Base-by-base conservation (phyloP, 2,113 vertebrate genomes). In the Lanius ludovicianus region DNA sequence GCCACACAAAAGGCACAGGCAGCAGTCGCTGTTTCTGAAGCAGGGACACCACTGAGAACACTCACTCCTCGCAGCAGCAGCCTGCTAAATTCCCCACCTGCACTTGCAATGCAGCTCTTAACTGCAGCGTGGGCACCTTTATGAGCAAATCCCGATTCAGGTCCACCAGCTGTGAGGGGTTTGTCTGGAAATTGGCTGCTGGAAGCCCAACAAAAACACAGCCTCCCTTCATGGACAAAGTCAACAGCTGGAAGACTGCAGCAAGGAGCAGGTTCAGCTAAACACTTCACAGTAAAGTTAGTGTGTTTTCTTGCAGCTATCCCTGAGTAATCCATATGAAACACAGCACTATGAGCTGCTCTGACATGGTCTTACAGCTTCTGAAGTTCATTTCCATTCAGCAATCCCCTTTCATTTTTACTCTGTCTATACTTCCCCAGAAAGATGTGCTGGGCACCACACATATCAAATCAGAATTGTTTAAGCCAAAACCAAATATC, bases 51-150 rank as follows among this genome's bases (percentile, higher is more conserved):
- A 77, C 92, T 49, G 90, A 89, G 85, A 95, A 67, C 30, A 39
- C 55, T 83, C 53, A n/a, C n/a, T 95, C 53, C 73, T 94, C 57
- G 69, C 86, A 95, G 73, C 83, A 92, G 93, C 71, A 86, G 17
- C 79, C 59, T 86, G 46, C 87, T 42, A 33, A 75, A 69, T 68
- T 92, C 76, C 80, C 37, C 69, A 42, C 69, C 73, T 82, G 77
- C 73, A 20, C 44, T 57, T 55, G 52, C 76, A 93, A 71, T 35
- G 11, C 31, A 79, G 47, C 84, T 87, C 88, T n/a, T 35, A 89
- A 57, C 37, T 37, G 37, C 92, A 93, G 76, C 52, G 3, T 52
- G 63, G 33, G 76, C 60, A 84, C 37, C 85, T 81, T 55, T 11
- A 31, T 2, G 17, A 83, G 52, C 25, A 92, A 86, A 71, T 74